Evolutionary conservation across 1,140 invertebrate genomes (phyloP), one percentile per base, ranked within the genome.

Genomic region (Drosophila nigromelanica): DNA sequence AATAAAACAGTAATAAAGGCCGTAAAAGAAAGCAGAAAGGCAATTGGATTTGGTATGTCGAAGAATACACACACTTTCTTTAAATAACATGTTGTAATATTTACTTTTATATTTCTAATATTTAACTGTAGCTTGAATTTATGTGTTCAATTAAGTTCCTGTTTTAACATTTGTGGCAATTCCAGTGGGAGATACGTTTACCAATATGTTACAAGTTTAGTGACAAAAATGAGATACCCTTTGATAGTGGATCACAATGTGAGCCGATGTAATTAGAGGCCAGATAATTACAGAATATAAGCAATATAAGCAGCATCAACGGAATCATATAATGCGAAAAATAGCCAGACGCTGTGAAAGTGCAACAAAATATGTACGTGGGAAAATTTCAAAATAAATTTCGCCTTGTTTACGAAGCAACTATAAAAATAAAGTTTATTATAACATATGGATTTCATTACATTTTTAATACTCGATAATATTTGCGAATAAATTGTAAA

Each of bases 1-100:
- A 83, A 73, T 79, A 78, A 70, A 75, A 83, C 80, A 76, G 73
- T 85, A 76, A 74, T 61, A 77, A 71, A 64, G 86, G 74, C 55
- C 80, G 58, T 18, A 63, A 73, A 42, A 56, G 33, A 54, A 47
- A 56, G 55, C n/a, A 55, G 18, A 12, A 39, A 68, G 27, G 70
- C 24, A 37, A 27, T 7, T 30, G 6, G 0, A 1, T 14, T 58
- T 1, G n/a, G 24, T 1, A 18, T n/a, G 27, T 3, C 27, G 27
- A 14, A 30, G n/a, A 45, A 6, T 12, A 10, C 43, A 58, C 45
- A 15, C 55, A 5, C 55, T 58, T 33, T 14, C 27, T 35, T 33
- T 10, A 35, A 10, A 10, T 10, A 47, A n/a, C 11, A 12, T 4
- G 24, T 47, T 24, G 21, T 24, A 3, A 24, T 10, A 35, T 35